Base-by-base conservation (phyloP, 2,113 vertebrate genomes). In the Machaerirhynchus nigripectus region DNA sequence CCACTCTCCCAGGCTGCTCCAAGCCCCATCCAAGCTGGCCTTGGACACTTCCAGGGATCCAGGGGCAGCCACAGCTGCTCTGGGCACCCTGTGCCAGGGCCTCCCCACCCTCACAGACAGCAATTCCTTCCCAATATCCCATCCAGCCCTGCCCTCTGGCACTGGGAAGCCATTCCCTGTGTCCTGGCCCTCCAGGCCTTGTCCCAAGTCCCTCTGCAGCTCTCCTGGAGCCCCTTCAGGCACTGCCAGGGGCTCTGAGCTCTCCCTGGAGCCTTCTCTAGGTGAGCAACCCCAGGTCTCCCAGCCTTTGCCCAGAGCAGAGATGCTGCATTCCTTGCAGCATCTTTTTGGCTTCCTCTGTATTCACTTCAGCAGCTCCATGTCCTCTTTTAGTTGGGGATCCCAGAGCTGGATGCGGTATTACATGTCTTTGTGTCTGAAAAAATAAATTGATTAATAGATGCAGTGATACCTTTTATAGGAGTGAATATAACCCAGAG, bases 1-100 rank as follows among this genome's bases (percentile, higher is more conserved):
- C 47, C 24, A 35, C 24, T 18, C 0, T 3, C 9, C 30, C 70
- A 75, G 24, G 9, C 0, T 15, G 33, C 24, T 60, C 33, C 19
- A 9, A 75, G 23, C 19, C 46, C 15, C 0, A 0, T 53, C 69
- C 60, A 89, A 0, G 33, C 53, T 75, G 69, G 4, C 13, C 53
- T 39, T 11, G 68, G 44, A 1, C 37, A 39, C 13, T 67, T 0
- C 28, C 59, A 81, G 52, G 44, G 59, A 44, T 65, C 6, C 81
- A 74, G 44, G 37, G 18, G 0, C 68, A 74, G 44, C 44, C 59
- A 7, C 68, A 52, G 68, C 50, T 64, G 5, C 85, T 73, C 59
- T 73, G 50, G 50, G 11, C 35, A 73, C 15, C 42, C 50, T 65
- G 50, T 2, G 44, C 35, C 37, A 50, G 44, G 27, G 18, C 52